Conservation (phyloP, 2,113 vertebrate species). For the Channa argus region DNA sequence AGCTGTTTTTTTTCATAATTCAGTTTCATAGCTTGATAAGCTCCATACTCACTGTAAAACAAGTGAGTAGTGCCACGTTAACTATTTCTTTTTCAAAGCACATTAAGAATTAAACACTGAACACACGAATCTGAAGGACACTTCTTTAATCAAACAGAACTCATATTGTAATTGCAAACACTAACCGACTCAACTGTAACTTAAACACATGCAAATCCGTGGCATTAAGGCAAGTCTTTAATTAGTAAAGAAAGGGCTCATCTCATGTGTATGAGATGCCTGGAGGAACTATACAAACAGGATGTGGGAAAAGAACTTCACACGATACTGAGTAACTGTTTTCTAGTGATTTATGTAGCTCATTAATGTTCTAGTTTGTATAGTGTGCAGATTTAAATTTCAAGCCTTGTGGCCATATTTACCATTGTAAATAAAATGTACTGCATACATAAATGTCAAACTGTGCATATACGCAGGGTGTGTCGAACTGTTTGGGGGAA, state of each 20-base stretch:
- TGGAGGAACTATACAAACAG: constrained; percentile 62
- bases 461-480: constrained; percentile 27
- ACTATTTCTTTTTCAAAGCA: not conserved
- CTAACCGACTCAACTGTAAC: constrained; percentile 64
- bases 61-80: not conserved
- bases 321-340: constrained; percentile 53
- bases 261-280: constrained; percentile 67
- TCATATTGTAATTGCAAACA: constrained; percentile 67
- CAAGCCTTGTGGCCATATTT: constrained; percentile 74
- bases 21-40: not conserved
- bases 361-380: constrained; percentile 72
- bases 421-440: constrained; percentile 66
- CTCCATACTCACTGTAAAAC: not conserved
- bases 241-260: constrained; percentile 70
- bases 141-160: constrained; percentile 59
- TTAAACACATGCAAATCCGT: constrained; percentile 74
- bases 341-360: constrained; percentile 64
- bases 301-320: constrained; percentile 53
- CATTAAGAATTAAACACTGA: constrained; percentile 9
- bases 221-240: constrained; percentile 71
- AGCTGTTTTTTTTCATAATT: too few species aligned
- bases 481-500: constrained; percentile 1
- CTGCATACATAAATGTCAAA: constrained; percentile 47
- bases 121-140: constrained; percentile 38
- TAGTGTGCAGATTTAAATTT: constrained; percentile 62